Evolutionary conservation across 2,888 invertebrate species (phyloP).

Genomic region (Electrophaes corylata): DNA sequence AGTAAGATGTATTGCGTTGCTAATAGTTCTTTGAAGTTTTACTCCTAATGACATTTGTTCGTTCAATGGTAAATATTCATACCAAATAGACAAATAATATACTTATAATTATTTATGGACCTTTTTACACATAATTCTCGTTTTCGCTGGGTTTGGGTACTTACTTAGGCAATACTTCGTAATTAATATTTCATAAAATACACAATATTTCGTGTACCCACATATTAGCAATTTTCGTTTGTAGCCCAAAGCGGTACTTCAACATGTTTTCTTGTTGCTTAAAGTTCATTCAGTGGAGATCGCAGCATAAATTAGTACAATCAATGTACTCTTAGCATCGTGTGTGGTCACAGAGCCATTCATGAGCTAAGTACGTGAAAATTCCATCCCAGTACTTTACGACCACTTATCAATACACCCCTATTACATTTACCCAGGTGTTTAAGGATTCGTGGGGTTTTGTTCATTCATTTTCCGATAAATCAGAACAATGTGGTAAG

Average conservation of each 20-base stretch:
- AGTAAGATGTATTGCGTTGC: constrained; percentile 3
- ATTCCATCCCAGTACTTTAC: constrained; percentile 3
- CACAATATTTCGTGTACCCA: background rate
- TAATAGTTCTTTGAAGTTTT: constrained; percentile 1
- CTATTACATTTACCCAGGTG: constrained; percentile 51
- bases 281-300: constrained; percentile 17
- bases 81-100: too few relatives aligned
- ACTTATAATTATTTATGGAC: too few relatives aligned
- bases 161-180: background rate
- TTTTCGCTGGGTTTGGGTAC: too few relatives aligned
- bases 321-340: constrained; percentile 21
- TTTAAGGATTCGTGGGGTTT: constrained; percentile 22
- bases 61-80: background rate
- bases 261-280: constrained; percentile 17
- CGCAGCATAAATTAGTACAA: constrained; percentile 21
- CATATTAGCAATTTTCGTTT: constrained; percentile 17
- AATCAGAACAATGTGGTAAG: constrained; percentile 6
- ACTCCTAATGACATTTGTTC: background rate
- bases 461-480: constrained; percentile 2
- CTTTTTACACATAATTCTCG: too few relatives aligned
- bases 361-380: constrained; percentile 13
- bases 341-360: constrained; percentile 26
- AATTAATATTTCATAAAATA: background rate
- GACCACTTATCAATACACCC: constrained; percentile 28
- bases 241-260: constrained; percentile 16